These are phyloP conservation scores for Phalanger gymnotis DNA, from an alignment of 2,797 vertebrate genomes.

Conservation along the genomic window DNA sequence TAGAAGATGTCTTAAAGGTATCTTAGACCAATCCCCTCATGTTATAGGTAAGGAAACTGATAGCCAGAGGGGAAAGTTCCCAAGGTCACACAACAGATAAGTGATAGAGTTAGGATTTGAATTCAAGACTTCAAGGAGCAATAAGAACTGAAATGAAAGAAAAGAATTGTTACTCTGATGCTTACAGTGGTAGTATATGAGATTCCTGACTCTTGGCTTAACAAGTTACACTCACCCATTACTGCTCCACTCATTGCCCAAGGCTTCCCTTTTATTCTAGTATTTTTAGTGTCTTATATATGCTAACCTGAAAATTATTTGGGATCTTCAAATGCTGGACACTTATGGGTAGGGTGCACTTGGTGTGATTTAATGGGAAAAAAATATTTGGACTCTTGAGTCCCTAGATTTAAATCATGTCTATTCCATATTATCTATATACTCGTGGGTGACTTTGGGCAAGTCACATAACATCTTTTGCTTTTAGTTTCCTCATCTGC, in stretches of 20 bases:
- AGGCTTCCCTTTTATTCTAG: not conserved
- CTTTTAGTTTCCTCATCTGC: too few relatives aligned
- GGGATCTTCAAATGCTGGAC: not conserved
- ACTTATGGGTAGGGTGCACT: not conserved
- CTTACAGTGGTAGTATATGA: not conserved
- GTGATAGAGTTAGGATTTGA: not conserved
- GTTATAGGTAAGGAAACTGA: not conserved
- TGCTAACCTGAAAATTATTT: not conserved
- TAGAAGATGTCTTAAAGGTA: not conserved
- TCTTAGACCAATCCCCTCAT: not conserved
- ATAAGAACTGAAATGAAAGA: not conserved
- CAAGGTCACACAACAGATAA: not conserved
- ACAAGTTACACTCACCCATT: not conserved
- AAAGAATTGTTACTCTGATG: not conserved
- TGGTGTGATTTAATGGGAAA: not conserved
- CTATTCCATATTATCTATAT: too few relatives aligned
- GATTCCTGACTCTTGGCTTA: not conserved
- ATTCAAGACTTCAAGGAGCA: not conserved
- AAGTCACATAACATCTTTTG: too few relatives aligned
- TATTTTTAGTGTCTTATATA: not conserved
- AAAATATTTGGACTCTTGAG: not conserved
- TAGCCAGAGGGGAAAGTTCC: not conserved
- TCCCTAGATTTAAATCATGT: not conserved
- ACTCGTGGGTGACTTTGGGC: too few relatives aligned
- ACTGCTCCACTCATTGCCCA: not conserved